These are phyloP conservation scores for Drosophila funebris DNA, from an alignment of 1,140 invertebrate species.

Conservation along the genomic window DNA sequence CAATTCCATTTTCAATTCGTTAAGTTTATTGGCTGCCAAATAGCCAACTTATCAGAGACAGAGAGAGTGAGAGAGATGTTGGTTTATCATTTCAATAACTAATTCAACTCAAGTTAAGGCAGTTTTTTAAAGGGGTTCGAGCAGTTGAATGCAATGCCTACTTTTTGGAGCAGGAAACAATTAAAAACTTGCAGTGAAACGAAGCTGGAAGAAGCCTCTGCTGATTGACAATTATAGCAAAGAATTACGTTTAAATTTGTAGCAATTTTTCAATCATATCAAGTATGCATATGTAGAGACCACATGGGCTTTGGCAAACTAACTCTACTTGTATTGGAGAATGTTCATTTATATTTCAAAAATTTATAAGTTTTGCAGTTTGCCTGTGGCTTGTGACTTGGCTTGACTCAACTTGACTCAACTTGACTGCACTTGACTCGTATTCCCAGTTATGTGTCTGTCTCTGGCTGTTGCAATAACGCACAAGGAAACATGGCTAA, in stretches of 20 bases:
- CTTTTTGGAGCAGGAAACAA: background rate
- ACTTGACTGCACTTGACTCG: background rate
- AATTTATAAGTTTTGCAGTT: background rate
- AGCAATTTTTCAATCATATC: background rate
- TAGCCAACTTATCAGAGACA: background rate
- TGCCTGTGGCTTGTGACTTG: background rate
- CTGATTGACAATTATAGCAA: no score
- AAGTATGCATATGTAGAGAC: background rate
- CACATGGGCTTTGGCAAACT: background rate
- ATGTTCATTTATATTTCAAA: conserved; percentile 14
- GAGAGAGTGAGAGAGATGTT: no score
- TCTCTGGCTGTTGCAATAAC: background rate
- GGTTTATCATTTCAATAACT: no score
- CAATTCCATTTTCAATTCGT: background rate
- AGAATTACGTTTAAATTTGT: background rate
- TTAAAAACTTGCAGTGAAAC: background rate
- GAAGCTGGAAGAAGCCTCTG: no score
- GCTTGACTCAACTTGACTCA: background rate
- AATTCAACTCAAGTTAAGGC: no score
- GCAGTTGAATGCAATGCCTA: no score
- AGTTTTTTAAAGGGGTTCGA: no score
- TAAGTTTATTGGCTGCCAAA: background rate
- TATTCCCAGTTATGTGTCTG: background rate
- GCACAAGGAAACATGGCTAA: background rate
- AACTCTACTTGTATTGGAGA: background rate